phyloP scores from a whole-genome alignment of 2,888 invertebrate genomes.

The Papilio gigon region DNA sequence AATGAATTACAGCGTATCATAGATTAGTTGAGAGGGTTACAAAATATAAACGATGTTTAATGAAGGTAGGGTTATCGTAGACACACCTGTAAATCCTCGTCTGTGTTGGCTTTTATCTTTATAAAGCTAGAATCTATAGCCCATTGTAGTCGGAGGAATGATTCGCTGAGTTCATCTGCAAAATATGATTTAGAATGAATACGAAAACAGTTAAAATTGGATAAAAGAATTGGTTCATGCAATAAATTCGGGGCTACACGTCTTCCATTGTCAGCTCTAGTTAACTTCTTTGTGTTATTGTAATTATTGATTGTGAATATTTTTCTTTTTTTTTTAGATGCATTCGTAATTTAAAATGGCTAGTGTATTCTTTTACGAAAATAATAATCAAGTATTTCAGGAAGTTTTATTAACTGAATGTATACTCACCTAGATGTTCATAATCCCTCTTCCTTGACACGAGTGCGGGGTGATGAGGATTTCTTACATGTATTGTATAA shows the following conservation, averaged over 20 bases:
- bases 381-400: neutral
- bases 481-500: conserved; percentile 77
- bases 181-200: conserved; percentile 13
- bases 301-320: neutral
- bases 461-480: conserved; percentile 5
- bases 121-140: conserved; percentile 42
- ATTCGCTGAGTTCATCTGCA: conserved; percentile 60
- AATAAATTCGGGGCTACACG: no score
- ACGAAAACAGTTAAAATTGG: no score
- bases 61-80: neutral
- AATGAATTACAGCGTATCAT: no score
- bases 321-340: neutral
- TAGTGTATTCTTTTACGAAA: neutral
- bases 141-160: conserved; percentile 69
- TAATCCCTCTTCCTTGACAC: conserved; percentile 47
- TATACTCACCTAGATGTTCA: conserved; percentile 45
- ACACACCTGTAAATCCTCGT: conserved; percentile 23
- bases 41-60: neutral
- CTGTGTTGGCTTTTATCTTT: conserved; percentile 33
- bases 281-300: neutral
- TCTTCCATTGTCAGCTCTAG: no score
- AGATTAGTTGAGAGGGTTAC: neutral
- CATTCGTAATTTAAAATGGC: neutral
- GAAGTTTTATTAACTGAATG: neutral
- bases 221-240: no score